These are phyloP conservation scores for Autographa gamma DNA, from an alignment of 2,888 invertebrate species.

Conservation along the genomic window DNA sequence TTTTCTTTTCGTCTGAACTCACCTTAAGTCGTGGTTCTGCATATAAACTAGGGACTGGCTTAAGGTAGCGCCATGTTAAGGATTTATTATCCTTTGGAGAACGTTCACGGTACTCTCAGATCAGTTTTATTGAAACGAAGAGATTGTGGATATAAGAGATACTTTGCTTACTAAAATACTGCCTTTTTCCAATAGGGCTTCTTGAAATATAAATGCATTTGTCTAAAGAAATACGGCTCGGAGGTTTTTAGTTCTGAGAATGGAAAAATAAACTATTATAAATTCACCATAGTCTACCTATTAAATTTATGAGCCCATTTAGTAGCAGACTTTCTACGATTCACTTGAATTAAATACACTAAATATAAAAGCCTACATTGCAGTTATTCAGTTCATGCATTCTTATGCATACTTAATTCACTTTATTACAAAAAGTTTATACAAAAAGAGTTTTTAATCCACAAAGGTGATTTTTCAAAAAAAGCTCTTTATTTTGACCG, in stretches of 20 bases:
- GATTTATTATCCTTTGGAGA: slow-evolving; percentile 67
- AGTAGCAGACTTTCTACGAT: too few relatives aligned
- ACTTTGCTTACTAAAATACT: slow-evolving; percentile 15
- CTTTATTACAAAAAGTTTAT: background rate
- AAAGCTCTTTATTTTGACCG: slow-evolving; percentile 7
- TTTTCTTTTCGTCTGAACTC: slow-evolving; percentile 24
- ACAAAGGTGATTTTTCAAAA: slow-evolving; percentile 12
- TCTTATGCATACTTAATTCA: too few relatives aligned
- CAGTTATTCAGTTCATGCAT: too few relatives aligned
- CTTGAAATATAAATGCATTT: slow-evolving; percentile 15
- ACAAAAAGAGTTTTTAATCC: slow-evolving; percentile 6
- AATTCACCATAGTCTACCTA: background rate
- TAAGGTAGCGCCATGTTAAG: slow-evolving; percentile 57
- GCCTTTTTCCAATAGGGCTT: background rate
- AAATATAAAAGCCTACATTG: too few relatives aligned
- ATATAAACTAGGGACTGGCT: slow-evolving; percentile 58
- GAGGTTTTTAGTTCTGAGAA: background rate
- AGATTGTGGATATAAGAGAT: slow-evolving; percentile 33
- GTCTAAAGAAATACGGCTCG: background rate
- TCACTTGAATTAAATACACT: too few relatives aligned
- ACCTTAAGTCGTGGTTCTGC: slow-evolving; percentile 45
- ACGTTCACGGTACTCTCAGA: slow-evolving; percentile 30
- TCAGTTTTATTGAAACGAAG: slow-evolving; percentile 41
- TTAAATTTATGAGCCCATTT: background rate
- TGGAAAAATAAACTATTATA: background rate